phyloP scores from a whole-genome alignment of 2,797 vertebrate species.

The Tolypeutes matacus region DNA sequence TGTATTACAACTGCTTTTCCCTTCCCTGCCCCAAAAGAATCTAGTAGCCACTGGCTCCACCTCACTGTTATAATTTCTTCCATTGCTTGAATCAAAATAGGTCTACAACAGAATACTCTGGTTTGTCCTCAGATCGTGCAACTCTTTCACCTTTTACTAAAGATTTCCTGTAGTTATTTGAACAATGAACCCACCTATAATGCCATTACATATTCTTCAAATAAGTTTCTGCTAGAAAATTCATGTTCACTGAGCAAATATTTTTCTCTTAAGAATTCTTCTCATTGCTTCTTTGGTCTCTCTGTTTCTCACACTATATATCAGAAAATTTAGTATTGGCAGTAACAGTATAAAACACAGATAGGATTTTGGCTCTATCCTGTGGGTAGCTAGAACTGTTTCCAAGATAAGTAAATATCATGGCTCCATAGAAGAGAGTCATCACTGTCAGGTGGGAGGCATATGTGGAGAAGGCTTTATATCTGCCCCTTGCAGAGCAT shows the following conservation, averaged over 20 bases:
- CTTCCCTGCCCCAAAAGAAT: no score
- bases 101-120: no score
- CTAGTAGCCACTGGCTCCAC: no score
- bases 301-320: conserved; percentile 78
- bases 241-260: conserved; percentile 43
- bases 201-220: background rate
- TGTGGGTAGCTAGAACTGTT: no score
- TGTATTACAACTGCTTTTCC: no score
- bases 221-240: background rate
- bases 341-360: conserved; percentile 58
- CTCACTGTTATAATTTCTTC: no score
- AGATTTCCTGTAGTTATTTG: background rate
- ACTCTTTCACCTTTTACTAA: no score
- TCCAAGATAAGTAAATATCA: no score
- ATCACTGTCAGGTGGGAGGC: conserved; percentile 73
- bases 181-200: background rate
- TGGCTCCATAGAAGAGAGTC: background rate
- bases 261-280: conserved; percentile 61
- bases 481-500: conserved; percentile 35
- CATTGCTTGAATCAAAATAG: no score
- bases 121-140: no score
- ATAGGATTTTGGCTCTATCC: no score
- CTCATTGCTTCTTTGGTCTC: conserved; percentile 76
- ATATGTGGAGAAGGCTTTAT: conserved; percentile 70
- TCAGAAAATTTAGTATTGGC: conserved; percentile 78